Evolutionary conservation across 2,113 vertebrate species (phyloP).

Genomic region (Orcinus orca): DNA sequence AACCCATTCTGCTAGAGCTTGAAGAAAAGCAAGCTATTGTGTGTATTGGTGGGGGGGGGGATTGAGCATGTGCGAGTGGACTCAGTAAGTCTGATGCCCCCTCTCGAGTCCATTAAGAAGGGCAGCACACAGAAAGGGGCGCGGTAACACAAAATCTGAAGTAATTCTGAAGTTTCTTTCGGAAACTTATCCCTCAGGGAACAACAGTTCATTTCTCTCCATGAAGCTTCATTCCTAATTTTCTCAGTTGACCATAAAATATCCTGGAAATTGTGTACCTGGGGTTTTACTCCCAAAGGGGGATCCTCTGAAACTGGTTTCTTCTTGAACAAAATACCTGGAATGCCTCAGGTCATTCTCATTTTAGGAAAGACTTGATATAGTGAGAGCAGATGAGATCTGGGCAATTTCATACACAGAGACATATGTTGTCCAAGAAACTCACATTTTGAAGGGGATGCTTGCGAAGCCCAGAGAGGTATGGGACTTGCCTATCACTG

Average conservation of each 20-base stretch:
- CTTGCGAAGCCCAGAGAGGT: neutral
- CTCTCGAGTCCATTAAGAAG: too few relatives aligned
- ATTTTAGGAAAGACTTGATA: neutral
- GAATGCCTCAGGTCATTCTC: neutral
- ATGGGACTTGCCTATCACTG: fast-evolving
- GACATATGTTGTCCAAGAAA: neutral
- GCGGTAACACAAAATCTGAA: neutral
- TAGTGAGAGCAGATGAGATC: neutral
- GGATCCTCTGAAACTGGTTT: neutral
- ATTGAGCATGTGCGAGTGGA: neutral
- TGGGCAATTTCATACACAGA: neutral
- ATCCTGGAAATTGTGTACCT: neutral
- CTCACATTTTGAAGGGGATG: neutral
- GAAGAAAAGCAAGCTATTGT: neutral
- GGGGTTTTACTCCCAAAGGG: neutral
- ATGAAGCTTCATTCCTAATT: neutral
- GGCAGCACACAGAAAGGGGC: neutral
- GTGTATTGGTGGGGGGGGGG: neutral
- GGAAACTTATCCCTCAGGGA: neutral
- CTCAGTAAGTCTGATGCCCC: fast-evolving
- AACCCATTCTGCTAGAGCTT: neutral
- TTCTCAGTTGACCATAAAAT: neutral
- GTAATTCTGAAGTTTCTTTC: neutral
- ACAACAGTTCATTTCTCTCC: neutral
- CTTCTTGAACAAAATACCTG: neutral